phyloP scores from a whole-genome alignment of 2,113 vertebrate genomes.

The Drymodes brunneopygia region DNA sequence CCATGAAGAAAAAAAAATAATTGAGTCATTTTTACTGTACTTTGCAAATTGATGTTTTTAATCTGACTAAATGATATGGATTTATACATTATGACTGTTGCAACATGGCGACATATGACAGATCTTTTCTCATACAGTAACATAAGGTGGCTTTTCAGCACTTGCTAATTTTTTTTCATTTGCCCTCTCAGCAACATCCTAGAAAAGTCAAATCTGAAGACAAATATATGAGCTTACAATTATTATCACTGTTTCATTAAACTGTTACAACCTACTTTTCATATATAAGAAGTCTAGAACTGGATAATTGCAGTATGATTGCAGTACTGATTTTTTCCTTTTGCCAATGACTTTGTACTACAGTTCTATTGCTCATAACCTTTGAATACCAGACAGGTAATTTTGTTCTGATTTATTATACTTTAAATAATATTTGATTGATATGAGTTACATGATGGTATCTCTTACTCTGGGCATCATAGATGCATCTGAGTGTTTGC shows the following conservation, averaged over 20 bases:
- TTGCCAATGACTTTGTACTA: conserved; percentile 7
- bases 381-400: conserved; percentile 45
- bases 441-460: not conserved
- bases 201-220: not conserved
- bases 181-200: not conserved
- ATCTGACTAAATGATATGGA: not conserved
- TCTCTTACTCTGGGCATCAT: not conserved
- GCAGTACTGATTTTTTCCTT: conserved; percentile 37
- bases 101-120: too few species aligned
- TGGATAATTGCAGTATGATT: conserved; percentile 10
- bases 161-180: conserved; percentile 18
- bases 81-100: not conserved
- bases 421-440: conserved; percentile 50
- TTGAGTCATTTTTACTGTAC: not conserved
- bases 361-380: conserved; percentile 23
- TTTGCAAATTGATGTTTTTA: not conserved
- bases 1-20: not conserved
- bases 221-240: conserved; percentile 9
- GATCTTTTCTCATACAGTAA: not conserved
- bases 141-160: not conserved
- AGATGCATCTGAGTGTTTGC: not conserved
- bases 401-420: conserved; percentile 53
- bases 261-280: conserved; percentile 11
- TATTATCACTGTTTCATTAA: conserved; percentile 38
- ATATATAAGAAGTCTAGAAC: conserved; percentile 17